Base-by-base conservation (phyloP, 1,140 invertebrate species). In the Cydia fagiglandana region DNA sequence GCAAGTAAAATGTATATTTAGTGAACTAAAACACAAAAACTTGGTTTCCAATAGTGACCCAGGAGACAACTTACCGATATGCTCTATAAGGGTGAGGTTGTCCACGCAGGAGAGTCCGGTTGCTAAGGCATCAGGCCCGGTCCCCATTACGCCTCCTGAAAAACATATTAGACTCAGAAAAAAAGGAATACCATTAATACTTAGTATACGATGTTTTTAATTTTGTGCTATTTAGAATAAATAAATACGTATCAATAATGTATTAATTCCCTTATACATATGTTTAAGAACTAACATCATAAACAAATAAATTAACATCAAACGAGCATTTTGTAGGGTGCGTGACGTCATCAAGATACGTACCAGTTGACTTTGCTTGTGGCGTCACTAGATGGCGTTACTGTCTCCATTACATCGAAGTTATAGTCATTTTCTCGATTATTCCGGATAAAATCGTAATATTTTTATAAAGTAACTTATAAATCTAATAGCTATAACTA, bases 71-170 rank as follows among this genome's bases (percentile, higher is more conserved):
- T 81, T 76, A 92, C 91, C 91, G 53, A 92, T 91, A 76, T 91
- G 91, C 78, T 91, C 89, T 41, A 91, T 90, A 15, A 91, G 84
- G 0, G 88, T 90, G 2, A 92, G 75, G 75, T 91, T 92, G 47
- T 92, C 91, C 7, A 92, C 91, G 61, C 91, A 92, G 0, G 85
- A 76, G 9, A 91, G 75, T 0, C 91, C 89, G 1, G 91, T 91
- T 0, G 89, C 89, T 7, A 91, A 75, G 0, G 86, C 83, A 41
- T 91, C 91, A 0, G 88, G 88, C 6, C 91, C 89, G 34, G 81
- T 88, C 10, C 91, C 89, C 88, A 91, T 91, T 6, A 89, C 79
- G 6, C 91, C 89, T 45, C 86, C 91, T 91, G 80, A 30, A 86
- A 38, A 15, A 70, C 20, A 38, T 38, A 38, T 7, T 38, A n/a